Evolutionary conservation across 2,888 invertebrate species (phyloP).

Genomic region (Amphipyra berbera): DNA sequence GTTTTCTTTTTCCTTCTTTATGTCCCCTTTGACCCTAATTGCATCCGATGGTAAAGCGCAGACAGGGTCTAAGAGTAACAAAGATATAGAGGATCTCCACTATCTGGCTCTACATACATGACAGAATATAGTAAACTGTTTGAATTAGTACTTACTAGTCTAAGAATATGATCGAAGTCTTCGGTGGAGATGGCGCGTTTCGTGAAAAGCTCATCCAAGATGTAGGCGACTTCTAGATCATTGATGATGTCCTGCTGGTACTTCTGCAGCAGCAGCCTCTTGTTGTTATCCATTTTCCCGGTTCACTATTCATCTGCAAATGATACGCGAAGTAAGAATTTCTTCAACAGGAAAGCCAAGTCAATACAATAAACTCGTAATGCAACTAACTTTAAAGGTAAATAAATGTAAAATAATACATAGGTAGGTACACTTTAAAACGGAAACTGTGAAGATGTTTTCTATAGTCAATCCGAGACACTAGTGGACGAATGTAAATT

Average conservation of each 20-base stretch:
- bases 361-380: slow-evolving; percentile 17
- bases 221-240: slow-evolving; percentile 85
- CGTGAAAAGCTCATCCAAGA: slow-evolving; percentile 84
- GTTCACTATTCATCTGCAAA: slow-evolving; percentile 75
- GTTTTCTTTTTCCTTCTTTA: too few species aligned
- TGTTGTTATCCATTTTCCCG: slow-evolving; percentile 80
- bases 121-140: too few species aligned
- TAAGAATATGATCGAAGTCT: slow-evolving; percentile 76
- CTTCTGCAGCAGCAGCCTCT: slow-evolving; percentile 77
- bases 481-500: slow-evolving; percentile 46
- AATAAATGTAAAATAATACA: slow-evolving; percentile 6
- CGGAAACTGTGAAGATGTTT: slow-evolving; percentile 4
- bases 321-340: slow-evolving; percentile 8
- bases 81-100: too few species aligned
- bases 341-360: neutral
- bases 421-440: slow-evolving; percentile 10
- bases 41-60: too few species aligned
- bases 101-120: too few species aligned
- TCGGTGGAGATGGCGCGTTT: slow-evolving; percentile 78
- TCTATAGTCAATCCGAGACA: slow-evolving; percentile 24
- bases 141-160: slow-evolving; percentile 66
- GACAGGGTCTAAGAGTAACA: too few species aligned
- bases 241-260: slow-evolving; percentile 82
- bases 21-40: too few species aligned
- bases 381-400: neutral